Evolutionary conservation across 2,113 vertebrate genomes (phyloP), one percentile per base, ranked within the genome.

Genomic region (Anarhynchus alexandrinus): DNA sequence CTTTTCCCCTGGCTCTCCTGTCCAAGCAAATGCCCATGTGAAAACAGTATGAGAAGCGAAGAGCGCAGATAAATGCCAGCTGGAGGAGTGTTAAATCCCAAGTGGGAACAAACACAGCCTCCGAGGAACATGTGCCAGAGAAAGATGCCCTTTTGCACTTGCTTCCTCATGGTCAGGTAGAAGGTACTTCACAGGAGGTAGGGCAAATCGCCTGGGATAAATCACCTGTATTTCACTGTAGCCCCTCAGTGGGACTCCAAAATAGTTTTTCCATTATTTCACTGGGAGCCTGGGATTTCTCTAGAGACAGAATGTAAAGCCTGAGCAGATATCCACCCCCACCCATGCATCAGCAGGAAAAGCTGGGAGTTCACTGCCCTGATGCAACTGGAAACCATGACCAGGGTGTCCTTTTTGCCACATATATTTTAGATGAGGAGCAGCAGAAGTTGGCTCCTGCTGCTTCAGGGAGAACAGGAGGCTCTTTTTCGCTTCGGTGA

Each of bases 11-110:
- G 5, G 57, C 30, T 52, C 27, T 61, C 43, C 11, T 29, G 32
- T 23, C 34, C 74, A 34, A 81, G 72, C 17, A 76, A 87, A 80
- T 16, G 32, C 16, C 38, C 43, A 12, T 5, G 14, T 72, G 74
- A 77, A 64, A 86, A 82, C 1, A 2, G 25, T 11, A 45, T 0
- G 2, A 16, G 32, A 64, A 62, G 15, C 1, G 0, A 55, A 19
- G 23, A 70, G 51, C 2, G 0, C 10, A 76, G 22, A 23, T 51
- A 25, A 51, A 51, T 25, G 49, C 49, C 49, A 51, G 55, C 30
- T 38, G 67, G 71, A 76, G 80, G 10, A 70, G 16, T 4, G 9
- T 49, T 70, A 88, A 52, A 61, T 38, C 51, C 29, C 34, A 62
- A 20, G 19, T 10, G 13, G 36, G 22, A 89, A 61, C 21, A 82